Evolutionary conservation across 2,113 vertebrate species (phyloP).

Genomic region (Falcunculus frontatus): DNA sequence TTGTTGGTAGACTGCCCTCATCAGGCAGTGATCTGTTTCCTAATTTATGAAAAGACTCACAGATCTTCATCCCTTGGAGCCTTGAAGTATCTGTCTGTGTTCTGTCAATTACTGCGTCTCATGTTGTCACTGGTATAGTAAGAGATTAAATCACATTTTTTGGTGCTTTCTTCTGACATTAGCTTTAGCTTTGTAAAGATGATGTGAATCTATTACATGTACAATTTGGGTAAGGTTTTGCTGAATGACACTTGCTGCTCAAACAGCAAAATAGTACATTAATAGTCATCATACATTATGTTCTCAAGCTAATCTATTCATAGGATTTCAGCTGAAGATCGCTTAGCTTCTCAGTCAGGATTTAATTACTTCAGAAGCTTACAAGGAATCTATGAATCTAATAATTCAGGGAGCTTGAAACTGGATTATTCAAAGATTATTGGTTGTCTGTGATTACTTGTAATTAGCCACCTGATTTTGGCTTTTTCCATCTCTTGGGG

Average conservation of each 20-base stretch:
- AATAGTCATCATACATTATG: neutral
- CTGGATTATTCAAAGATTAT: slow-evolving; percentile 41
- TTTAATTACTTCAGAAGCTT: slow-evolving; percentile 51
- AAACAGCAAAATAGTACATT: slow-evolving; percentile 5
- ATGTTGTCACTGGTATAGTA: neutral
- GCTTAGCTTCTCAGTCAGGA: neutral
- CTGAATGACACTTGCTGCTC: neutral
- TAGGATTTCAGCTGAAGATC: slow-evolving; percentile 30
- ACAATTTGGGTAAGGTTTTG: neutral
- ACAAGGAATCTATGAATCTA: slow-evolving; percentile 46
- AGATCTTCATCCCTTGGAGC: neutral
- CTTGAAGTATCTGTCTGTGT: neutral
- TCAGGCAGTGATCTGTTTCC: neutral
- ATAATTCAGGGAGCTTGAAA: slow-evolving; percentile 20
- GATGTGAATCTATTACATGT: neutral
- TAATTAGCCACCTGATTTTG: slow-evolving; percentile 23
- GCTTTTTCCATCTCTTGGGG: neutral
- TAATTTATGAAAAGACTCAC: neutral
- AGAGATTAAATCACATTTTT: neutral
- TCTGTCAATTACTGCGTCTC: neutral
- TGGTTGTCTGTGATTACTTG: slow-evolving; percentile 11
- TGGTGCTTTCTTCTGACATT: neutral
- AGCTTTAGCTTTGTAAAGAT: neutral
- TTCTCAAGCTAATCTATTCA: slow-evolving; percentile 23
- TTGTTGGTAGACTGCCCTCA: neutral